Evolutionary conservation across 2,797 vertebrate genomes (phyloP), one percentile per base, ranked within the genome.

Genomic region (Buceros bicornis): DNA sequence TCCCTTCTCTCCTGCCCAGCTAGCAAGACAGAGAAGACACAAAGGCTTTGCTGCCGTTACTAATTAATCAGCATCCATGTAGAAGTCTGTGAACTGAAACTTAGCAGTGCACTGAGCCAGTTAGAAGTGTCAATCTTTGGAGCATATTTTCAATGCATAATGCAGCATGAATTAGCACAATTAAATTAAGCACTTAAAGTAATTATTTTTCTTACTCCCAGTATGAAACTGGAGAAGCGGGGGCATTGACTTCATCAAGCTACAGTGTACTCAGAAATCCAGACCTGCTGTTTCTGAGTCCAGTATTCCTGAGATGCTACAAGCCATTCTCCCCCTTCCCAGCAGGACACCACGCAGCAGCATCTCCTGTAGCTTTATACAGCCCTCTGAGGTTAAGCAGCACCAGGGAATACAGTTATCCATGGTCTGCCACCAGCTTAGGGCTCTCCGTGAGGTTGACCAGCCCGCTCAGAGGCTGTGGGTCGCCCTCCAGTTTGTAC

Each of bases 251-350:
- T 85, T 76, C 43, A 58, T 61, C 37, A 72, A 48, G 25, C 80
- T 72, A 47, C 29, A 33, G 21, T 8, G 13, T 22, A 67, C 24
- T 25, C 35, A 74, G 40, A 56, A 84, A 69, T 45, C 20, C 31
- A 16, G 24, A 71, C 18, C 43, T 76, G 47, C 28, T 73, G 13
- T 88, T 79, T 89, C 57, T 90, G 42, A 83, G 21, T 21, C 35
- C 0, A 0, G 5, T 33, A 2, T 53, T 69, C 40, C 65, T 35
- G 37, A 42, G 69, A n/a, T 33, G 22, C 50, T 42, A 1, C 25
- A 7, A 45, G 16, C 53, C 37, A 5, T 58, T 65, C 29, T 74
- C 64, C 26, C 31, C 19, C 19, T 65, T 74, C 61, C 47, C 90
- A 64, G 24, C 20, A 48, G 48, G 53, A 45, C 3, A 4, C 25